A percentile compares a stretch with the other conserved stretches of the same genome.
Conservation (phyloP, 2,113 vertebrate genomes). For the Synodontis membranacea region DNA sequence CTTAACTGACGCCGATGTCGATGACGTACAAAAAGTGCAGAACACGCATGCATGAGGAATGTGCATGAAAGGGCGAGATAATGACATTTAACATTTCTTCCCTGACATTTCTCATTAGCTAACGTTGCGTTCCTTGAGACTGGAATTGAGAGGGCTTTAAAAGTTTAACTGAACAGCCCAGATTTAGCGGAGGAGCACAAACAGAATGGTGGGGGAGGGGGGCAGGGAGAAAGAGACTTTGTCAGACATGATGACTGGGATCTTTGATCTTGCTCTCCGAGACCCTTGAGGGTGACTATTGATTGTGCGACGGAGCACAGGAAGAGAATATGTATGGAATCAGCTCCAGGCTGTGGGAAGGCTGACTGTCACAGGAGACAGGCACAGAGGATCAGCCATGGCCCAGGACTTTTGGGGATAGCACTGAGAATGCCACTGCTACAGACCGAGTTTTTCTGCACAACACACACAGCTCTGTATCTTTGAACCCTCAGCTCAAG, state of each 20-base stretch:
- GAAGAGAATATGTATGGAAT: conserved; percentile 45
- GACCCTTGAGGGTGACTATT: conserved; percentile 53
- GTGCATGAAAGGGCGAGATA: conserved; percentile 21
- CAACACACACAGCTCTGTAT: not conserved
- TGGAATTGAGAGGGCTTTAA: conserved; percentile 41
- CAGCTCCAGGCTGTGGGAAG: conserved; percentile 48
- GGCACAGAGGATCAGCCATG: conserved; percentile 35
- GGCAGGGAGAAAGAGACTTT: conserved; percentile 27
- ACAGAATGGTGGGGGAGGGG: conserved; percentile 10
- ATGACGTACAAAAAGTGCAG: not conserved
- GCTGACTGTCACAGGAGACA: conserved; percentile 32
- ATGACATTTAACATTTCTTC: conserved; percentile 34
- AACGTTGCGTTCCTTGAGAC: not conserved
- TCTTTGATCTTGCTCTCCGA: conserved; percentile 52
- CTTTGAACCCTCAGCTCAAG: conserved; percentile 15
- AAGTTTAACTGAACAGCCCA: conserved; percentile 46
- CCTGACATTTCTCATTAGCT: conserved; percentile 45
- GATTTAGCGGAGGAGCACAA: conserved; percentile 44
- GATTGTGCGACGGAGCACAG: conserved; percentile 44
- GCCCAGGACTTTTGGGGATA: conserved; percentile 11
- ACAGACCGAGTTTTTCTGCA: conserved; percentile 25
- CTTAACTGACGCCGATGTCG: not conserved
- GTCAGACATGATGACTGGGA: conserved; percentile 51
- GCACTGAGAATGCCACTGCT: conserved; percentile 17
- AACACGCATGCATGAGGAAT: not conserved